Evolutionary conservation across 2,113 vertebrate species (phyloP).

Genomic region (Sander lucioperca): DNA sequence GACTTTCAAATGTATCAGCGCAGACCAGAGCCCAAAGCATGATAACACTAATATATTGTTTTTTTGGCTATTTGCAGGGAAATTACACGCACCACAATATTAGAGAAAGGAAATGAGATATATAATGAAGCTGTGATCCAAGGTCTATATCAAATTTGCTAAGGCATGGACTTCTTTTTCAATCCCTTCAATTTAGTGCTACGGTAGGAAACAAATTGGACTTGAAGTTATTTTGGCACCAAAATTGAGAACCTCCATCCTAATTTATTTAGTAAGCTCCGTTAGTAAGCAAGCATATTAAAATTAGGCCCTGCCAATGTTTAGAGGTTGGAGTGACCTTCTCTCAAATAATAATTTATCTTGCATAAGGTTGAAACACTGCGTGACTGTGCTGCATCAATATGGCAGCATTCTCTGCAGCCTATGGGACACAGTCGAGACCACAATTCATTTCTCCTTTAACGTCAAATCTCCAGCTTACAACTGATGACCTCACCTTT

Average conservation of each 20-base stretch:
- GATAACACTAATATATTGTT: constrained; percentile 66
- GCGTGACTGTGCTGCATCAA: constrained; percentile 1
- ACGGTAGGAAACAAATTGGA: constrained; percentile 63
- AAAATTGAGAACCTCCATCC: constrained; percentile 46
- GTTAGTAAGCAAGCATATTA: constrained; percentile 47
- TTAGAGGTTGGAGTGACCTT: constrained; percentile 55
- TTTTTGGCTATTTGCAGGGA: constrained; percentile 61
- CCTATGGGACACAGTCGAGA: constrained; percentile 9
- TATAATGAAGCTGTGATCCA: constrained; percentile 70
- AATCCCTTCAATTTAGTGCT: constrained; percentile 59
- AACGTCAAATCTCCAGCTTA: constrained; percentile 55
- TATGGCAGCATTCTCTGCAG: neutral
- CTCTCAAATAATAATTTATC: constrained; percentile 18
- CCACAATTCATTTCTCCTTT: constrained; percentile 34
- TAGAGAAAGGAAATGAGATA: constrained; percentile 69
- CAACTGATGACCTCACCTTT: constrained; percentile 62
- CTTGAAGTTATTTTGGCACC: constrained; percentile 49
- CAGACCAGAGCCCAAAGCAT: constrained; percentile 65
- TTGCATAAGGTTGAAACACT: constrained; percentile 2
- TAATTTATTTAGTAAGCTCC: constrained; percentile 58
- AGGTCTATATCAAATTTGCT: constrained; percentile 53
- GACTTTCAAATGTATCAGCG: constrained; percentile 73
- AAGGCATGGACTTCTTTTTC: constrained; percentile 54
- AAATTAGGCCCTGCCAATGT: constrained; percentile 20
- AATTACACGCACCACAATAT: constrained; percentile 64